A percentile compares a stretch with the other conserved stretches of the same genome.
Evolutionary conservation across 1,140 invertebrate genomes (phyloP).

Genomic region (Platyscapa corneri): DNA sequence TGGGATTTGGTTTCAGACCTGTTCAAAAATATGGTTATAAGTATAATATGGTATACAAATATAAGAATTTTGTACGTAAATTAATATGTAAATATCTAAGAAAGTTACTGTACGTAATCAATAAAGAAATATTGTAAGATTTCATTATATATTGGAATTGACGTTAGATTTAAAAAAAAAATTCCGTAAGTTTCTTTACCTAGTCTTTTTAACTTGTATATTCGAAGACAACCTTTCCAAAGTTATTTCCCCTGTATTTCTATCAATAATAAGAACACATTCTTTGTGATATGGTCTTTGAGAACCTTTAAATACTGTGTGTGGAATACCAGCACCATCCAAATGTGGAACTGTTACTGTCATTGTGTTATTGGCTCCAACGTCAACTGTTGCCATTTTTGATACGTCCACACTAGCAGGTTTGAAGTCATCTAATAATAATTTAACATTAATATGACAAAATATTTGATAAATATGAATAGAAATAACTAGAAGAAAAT

Average conservation of each 20-base stretch:
- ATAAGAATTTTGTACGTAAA: background rate
- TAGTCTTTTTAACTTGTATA: slow-evolving; percentile 96
- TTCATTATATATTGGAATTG: too few relatives aligned
- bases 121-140: background rate
- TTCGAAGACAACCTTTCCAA: slow-evolving; percentile 92
- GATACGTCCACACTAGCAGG: slow-evolving; percentile 95
- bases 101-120: background rate
- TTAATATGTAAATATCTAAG: background rate
- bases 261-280: slow-evolving; percentile 96
- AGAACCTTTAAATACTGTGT: slow-evolving; percentile 95
- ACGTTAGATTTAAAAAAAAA: too few relatives aligned
- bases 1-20: slow-evolving; percentile 64
- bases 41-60: background rate
- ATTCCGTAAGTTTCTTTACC: slow-evolving; percentile 73
- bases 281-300: slow-evolving; percentile 93
- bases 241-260: slow-evolving; percentile 92
- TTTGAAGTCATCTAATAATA: slow-evolving; percentile 94
- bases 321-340: slow-evolving; percentile 88
- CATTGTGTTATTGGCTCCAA: slow-evolving; percentile 90
- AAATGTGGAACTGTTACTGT: slow-evolving; percentile 95
- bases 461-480: background rate
- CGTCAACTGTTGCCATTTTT: slow-evolving; percentile 91
- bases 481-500: slow-evolving; percentile 1
- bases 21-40: background rate
- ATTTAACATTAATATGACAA: slow-evolving; percentile 14